phyloP scores from a whole-genome alignment of 2,113 vertebrate species.

The Gobius niger region DNA sequence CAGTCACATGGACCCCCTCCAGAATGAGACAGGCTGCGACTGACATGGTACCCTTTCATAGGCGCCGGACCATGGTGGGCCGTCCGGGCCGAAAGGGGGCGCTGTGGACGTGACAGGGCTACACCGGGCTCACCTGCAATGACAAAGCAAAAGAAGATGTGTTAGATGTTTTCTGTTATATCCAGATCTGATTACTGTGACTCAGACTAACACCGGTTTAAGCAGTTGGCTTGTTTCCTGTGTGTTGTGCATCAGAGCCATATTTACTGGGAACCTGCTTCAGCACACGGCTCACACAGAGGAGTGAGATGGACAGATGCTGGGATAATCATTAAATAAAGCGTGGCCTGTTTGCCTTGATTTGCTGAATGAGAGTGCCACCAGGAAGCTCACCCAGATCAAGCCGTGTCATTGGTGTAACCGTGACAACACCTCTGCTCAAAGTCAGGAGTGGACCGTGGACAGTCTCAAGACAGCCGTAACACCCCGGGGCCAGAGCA shows the following conservation, averaged over 20 bases:
- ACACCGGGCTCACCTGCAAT: constrained; percentile 73
- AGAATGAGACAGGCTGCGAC: constrained; percentile 88
- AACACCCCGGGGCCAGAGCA: constrained; percentile 14
- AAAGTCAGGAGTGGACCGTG: constrained; percentile 41
- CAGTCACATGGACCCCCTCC: constrained; percentile 83
- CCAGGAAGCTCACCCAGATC: constrained; percentile 50
- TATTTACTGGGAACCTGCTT: constrained; percentile 16
- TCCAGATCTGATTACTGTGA: constrained; percentile 48
- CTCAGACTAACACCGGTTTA: constrained; percentile 23
- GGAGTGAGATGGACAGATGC: constrained; percentile 56
- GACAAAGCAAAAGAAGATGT: constrained; percentile 11
- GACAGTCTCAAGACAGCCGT: constrained; percentile 48
- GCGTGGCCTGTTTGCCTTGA: constrained; percentile 70
- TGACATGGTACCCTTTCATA: constrained; percentile 97
- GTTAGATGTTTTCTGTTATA: constrained; percentile 22
- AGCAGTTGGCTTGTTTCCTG: constrained; percentile 22
- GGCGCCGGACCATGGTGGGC: constrained; percentile 83
- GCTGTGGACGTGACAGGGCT: constrained; percentile 82
- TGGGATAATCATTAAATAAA: constrained; percentile 69
- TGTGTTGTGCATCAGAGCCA: constrained; percentile 20
- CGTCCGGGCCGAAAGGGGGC: constrained; percentile 81
- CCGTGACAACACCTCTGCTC: constrained; percentile 51
- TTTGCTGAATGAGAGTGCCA: constrained; percentile 63
- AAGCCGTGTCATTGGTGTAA: constrained; percentile 59
- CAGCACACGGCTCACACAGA: constrained; percentile 45